Evolutionary conservation across 2,797 vertebrate species (phyloP), one percentile per base, ranked within the genome.

Genomic region (Rhinogobio ventralis): DNA sequence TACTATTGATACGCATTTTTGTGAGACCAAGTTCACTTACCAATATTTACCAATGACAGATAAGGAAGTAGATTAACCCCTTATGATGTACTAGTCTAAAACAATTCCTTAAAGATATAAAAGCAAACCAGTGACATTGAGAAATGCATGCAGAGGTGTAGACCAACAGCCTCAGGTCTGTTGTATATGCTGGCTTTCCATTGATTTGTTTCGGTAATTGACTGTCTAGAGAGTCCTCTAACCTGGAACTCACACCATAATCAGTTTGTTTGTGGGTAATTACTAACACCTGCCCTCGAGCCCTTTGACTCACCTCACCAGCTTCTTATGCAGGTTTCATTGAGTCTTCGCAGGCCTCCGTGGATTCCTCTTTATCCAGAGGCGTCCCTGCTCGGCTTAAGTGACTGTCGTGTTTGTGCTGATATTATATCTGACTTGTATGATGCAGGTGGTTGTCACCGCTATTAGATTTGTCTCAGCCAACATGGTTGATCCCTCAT

Each of bases 131-230:
- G 69, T 83, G 67, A 79, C 68, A 68, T 7, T 51, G 67, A 73
- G 57, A 72, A 82, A 86, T 74, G 69, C 60, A 78, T 49, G 39
- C 33, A 60, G 8, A 19, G 66, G 28, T 67, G 73, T 39, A 60
- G 49, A 53, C 75, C 49, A 55, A 62, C 73, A 66, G 82, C 82
- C 55, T 49, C 78, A 55, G 78, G 71, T 75, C 55, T 84, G 67
- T 81, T 86, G 76, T 80, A 73, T 79, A 55, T 57, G 55, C 79
- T 76, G 53, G 33, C 60, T 80, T 81, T 78, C 77, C 79, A 87
- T 87, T 87, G 82, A 87, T 87, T 84, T 81, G 83, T 81, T 87
- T 87, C 78, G 62, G 55, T 87, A 87, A 87, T 84, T 84, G 82
- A 84, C 82, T 87, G 86, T 87, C 81, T 84, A 36, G 72, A 76